Conservation (phyloP, 2,888 invertebrate species). For the Loripinus fragilis region DNA sequence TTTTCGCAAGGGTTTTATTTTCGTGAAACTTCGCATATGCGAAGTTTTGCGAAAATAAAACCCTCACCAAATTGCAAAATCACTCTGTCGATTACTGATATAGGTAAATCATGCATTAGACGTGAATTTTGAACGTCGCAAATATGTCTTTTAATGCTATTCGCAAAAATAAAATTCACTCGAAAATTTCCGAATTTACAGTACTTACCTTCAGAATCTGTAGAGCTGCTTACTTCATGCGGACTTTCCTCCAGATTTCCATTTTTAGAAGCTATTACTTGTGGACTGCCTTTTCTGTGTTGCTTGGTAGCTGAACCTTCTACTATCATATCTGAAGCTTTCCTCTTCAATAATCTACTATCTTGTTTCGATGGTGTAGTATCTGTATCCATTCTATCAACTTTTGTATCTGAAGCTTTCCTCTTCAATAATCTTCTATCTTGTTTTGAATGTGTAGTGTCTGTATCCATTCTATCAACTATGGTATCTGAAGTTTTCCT, state of each 20-base stretch:
- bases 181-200: too few relatives aligned
- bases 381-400: neutral
- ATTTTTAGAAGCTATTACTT: neutral
- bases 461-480: neutral
- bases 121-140: too few relatives aligned
- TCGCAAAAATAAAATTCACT: too few relatives aligned
- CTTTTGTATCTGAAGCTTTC: neutral
- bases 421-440: neutral
- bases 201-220: conserved; percentile 38
- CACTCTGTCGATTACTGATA: too few relatives aligned
- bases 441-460: neutral
- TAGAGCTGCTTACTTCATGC: neutral
- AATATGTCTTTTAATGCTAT: too few relatives aligned
- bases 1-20: too few relatives aligned
- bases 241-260: neutral
- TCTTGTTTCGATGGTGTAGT: neutral
- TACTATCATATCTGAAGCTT: neutral
- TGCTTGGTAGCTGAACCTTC: neutral
- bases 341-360: neutral
- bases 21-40: too few relatives aligned
- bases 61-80: too few relatives aligned
- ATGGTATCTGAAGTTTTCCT: neutral
- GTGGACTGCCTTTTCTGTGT: neutral
- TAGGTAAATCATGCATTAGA: too few relatives aligned
- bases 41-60: too few relatives aligned